These are phyloP conservation scores for Carcina quercana DNA, from an alignment of 2,888 invertebrate genomes.

Conservation along the genomic window DNA sequence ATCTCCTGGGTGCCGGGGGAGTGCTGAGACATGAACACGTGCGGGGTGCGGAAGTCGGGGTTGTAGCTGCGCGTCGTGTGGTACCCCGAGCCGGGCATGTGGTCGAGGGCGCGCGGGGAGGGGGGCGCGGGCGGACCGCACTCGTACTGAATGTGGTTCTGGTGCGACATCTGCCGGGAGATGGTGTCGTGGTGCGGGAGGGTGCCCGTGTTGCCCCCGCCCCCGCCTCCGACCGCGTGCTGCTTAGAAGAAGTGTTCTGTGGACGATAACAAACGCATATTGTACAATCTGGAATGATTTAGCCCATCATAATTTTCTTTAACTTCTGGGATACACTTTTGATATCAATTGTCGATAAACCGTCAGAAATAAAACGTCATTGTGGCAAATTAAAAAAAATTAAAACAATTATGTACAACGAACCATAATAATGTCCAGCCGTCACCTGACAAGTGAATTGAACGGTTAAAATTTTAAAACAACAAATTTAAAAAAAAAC, in stretches of 20 bases:
- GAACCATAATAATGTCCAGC: too few species aligned
- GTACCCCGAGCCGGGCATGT: constrained; percentile 52
- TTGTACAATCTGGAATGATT: too few species aligned
- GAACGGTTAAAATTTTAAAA: too few species aligned
- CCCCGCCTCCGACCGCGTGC: too few species aligned
- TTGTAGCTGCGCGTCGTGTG: constrained; percentile 64
- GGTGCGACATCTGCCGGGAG: constrained; percentile 57
- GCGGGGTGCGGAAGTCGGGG: constrained; percentile 64
- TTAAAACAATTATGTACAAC: too few species aligned
- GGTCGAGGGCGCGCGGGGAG: constrained; percentile 59
- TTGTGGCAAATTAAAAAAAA: too few species aligned
- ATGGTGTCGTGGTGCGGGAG: constrained; percentile 78
- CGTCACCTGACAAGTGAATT: too few species aligned
- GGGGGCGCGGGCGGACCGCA: constrained; percentile 59
- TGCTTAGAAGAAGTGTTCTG: constrained; percentile 93
- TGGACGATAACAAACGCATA: constrained; percentile 34
- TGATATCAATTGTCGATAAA: too few species aligned
- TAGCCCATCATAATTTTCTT: too few species aligned
- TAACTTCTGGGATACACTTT: too few species aligned
- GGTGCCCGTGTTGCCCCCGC: constrained; percentile 78
- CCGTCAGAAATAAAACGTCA: too few species aligned
- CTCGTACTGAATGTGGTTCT: constrained; percentile 73
- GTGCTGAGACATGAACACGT: constrained; percentile 66
- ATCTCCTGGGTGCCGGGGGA: constrained; percentile 65
- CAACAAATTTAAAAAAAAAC: too few species aligned